These are phyloP conservation scores for Rhabdomys dilectus DNA, from an alignment of 2,113 vertebrate genomes.

Conservation along the genomic window DNA sequence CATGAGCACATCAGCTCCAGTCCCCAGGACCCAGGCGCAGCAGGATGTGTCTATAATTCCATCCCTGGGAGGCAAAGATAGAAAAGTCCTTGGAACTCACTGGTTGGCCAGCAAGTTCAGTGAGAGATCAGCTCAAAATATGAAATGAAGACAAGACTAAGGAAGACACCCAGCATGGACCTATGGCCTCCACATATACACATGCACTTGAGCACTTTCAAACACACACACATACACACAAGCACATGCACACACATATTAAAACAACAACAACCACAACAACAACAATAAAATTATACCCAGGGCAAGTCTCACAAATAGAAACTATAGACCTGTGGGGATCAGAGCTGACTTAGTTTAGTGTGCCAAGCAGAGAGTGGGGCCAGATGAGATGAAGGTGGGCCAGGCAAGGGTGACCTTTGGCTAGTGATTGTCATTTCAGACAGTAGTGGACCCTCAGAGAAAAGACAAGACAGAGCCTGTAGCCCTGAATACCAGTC, in stretches of 20 bases:
- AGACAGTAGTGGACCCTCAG: background rate
- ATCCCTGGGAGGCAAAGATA: background rate
- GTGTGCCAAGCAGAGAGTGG: background rate
- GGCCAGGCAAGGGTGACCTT: background rate
- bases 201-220: background rate
- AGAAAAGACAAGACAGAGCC: background rate
- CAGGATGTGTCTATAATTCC: background rate
- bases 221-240: background rate
- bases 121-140: background rate
- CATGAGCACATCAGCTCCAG: background rate
- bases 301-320: background rate
- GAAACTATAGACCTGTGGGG: background rate
- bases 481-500: background rate
- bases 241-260: background rate
- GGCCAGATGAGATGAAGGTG: background rate
- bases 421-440: background rate
- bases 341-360: background rate
- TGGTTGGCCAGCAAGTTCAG: background rate
- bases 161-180: background rate
- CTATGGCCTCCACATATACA: background rate
- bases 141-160: background rate
- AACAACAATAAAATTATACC: background rate
- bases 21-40: background rate
- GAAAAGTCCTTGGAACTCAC: background rate
- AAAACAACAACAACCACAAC: background rate